Base-by-base conservation (phyloP, 2,888 invertebrate species). In the Mermis nigrescens region DNA sequence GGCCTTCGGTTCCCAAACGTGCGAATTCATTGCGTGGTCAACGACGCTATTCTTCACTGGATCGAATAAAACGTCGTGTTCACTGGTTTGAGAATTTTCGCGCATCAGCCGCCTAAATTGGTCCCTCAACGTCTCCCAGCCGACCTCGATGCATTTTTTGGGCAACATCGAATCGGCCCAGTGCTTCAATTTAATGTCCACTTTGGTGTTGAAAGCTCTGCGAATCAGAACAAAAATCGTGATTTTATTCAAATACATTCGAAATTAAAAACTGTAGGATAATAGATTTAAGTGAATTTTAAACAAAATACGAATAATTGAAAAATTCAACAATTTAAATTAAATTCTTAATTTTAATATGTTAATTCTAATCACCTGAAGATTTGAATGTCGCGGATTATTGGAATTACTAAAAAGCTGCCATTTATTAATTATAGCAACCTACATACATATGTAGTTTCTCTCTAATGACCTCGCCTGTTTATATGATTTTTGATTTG, bases 151-250 rank as follows among this genome's bases (percentile, higher is more conserved):
- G 58, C 86, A 85, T 71, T 83, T 83, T 1, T 80, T 78, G 0
- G 95, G 92, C 58, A 99, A 77, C 56, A 83, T 84, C 62, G 84
- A 80, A 69, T 95, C 92, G 0, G 92, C 88, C 94, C 95, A 98
- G 68, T 92, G 86, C 62, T 88, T 83, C 19, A 99, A 79, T 73
- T 89, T 88, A 63, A 98, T 98, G 74, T 98, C 98, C 27, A 80
- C 77, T 7, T 77, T 73, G 1, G 81, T 81, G 65, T 81, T 79
- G 66, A 78, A 79, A 2, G 74, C 72, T 24, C 76, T 76, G n/a
- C 4, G 38, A 58, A 32, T n/a, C n/a, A 46, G n/a, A 48, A 48
- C 24, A 48, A 48, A 48, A 48, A 48, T n/a, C 24, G 24, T n/a
- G 38, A 7, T 12, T 19, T 38, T 7, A 19, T 19, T 38, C 7